These are phyloP conservation scores for Smittia aterrima DNA, from an alignment of 2,888 invertebrate species.

Conservation along the genomic window DNA sequence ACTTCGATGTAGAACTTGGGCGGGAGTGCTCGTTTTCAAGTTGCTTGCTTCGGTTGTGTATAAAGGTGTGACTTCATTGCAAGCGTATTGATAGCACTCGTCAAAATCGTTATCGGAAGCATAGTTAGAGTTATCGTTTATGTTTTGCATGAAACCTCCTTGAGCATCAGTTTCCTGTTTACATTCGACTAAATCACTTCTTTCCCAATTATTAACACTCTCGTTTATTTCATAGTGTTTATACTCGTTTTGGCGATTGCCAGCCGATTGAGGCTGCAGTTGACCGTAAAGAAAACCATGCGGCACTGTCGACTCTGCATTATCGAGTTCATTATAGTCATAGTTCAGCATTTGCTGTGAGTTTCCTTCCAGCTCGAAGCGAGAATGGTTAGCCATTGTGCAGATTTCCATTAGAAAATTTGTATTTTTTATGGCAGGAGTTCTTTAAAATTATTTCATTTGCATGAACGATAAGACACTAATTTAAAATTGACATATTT, in stretches of 20 bases:
- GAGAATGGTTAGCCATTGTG: slow-evolving; percentile 30
- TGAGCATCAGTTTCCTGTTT: slow-evolving; percentile 16
- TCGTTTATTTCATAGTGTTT: background rate
- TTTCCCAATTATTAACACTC: slow-evolving; percentile 17
- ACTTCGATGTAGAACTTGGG: background rate
- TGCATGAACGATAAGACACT: background rate
- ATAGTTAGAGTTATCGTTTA: slow-evolving; percentile 6
- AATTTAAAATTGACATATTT: too few species aligned
- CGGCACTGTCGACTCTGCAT: background rate
- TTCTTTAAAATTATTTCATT: background rate
- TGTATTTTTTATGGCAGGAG: too few species aligned
- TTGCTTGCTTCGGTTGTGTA: background rate
- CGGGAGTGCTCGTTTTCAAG: background rate
- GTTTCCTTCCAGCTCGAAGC: background rate
- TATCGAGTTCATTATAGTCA: background rate
- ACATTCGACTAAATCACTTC: slow-evolving; percentile 29
- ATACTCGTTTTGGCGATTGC: background rate
- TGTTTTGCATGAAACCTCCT: background rate
- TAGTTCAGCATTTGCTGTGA: slow-evolving; percentile 6
- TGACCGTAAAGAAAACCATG: background rate
- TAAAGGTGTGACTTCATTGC: background rate
- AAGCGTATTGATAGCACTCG: background rate
- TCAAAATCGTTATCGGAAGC: background rate
- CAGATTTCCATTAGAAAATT: slow-evolving; percentile 36
- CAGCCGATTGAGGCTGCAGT: too few species aligned